Evolutionary conservation across 2,888 invertebrate species (phyloP).

Genomic region (Petrolisthes manimaculis): DNA sequence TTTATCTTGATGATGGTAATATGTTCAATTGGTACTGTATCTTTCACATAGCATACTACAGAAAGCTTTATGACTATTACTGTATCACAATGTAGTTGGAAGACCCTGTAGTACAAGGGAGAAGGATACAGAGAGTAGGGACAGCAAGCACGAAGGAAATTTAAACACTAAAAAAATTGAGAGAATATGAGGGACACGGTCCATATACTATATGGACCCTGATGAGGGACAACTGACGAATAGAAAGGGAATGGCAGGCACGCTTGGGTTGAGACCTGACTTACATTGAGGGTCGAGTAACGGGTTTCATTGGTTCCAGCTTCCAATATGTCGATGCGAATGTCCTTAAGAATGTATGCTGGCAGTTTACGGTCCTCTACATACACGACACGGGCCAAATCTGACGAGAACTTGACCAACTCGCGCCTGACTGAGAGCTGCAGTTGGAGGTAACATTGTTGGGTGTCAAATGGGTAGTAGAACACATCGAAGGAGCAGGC

Average conservation of each 20-base stretch:
- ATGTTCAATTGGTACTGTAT: background rate
- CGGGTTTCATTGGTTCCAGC: constrained; percentile 42
- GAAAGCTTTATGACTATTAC: too few relatives aligned
- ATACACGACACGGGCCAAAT: constrained; percentile 35
- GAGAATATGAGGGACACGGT: too few relatives aligned
- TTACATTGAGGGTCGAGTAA: constrained; percentile 38
- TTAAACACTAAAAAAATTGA: too few relatives aligned
- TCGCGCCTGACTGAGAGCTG: constrained; percentile 41
- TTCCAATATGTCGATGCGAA: constrained; percentile 34
- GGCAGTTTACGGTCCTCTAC: constrained; percentile 49
- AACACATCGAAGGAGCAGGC: constrained; percentile 61
- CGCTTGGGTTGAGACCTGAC: background rate
- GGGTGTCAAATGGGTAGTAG: constrained; percentile 60
- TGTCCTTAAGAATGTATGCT: constrained; percentile 38
- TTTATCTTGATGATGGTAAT: background rate
- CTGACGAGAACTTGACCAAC: constrained; percentile 29
- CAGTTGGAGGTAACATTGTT: constrained; percentile 45
- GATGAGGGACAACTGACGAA: too few relatives aligned
- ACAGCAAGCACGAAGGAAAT: too few relatives aligned
- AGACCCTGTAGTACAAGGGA: too few relatives aligned
- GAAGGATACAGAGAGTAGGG: too few relatives aligned
- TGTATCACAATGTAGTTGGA: too few relatives aligned
- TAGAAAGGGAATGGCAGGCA: too few relatives aligned
- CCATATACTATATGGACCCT: too few relatives aligned
- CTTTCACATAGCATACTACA: too few relatives aligned